Percentiles rank a stretch among this genome's conserved stretches.
phyloP scores from a whole-genome alignment of 2,888 invertebrate genomes.

The Drosophila neutralis region DNA sequence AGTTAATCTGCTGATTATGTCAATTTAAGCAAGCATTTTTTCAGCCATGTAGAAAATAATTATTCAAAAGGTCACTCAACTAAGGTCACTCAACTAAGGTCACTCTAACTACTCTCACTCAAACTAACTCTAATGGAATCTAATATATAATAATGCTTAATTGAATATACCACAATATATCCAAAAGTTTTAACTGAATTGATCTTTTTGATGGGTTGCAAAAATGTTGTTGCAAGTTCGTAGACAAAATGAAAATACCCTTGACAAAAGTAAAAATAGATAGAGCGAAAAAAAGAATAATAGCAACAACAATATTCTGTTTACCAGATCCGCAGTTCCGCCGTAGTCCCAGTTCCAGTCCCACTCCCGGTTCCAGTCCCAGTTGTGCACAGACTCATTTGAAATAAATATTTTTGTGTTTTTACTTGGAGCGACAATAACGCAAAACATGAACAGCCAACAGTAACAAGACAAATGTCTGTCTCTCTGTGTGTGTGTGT shows the following conservation, averaged over 20 bases:
- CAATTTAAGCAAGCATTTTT: background rate
- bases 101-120: background rate
- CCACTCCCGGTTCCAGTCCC: slow-evolving; percentile 55
- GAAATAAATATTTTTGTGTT: slow-evolving; percentile 82
- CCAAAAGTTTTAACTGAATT: background rate
- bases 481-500: slow-evolving; percentile 26
- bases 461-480: slow-evolving; percentile 63
- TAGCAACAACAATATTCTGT: slow-evolving; percentile 49
- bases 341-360: slow-evolving; percentile 52
- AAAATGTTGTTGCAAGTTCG: background rate
- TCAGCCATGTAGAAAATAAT: background rate
- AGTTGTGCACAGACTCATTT: slow-evolving; percentile 77
- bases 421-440: slow-evolving; percentile 80
- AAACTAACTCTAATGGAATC: background rate
- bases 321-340: slow-evolving; percentile 68
- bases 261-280: background rate
- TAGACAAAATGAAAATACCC: background rate
- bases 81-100: background rate
- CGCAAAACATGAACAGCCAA: slow-evolving; percentile 74
- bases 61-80: background rate
- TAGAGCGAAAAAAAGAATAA: slow-evolving; percentile 17
- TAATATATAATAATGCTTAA: background rate
- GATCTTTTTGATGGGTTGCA: background rate
- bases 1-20: background rate
- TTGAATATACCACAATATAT: background rate